These are phyloP conservation scores for Leptatherina wallacei DNA, from an alignment of 2,797 vertebrate species.

Conservation along the genomic window DNA sequence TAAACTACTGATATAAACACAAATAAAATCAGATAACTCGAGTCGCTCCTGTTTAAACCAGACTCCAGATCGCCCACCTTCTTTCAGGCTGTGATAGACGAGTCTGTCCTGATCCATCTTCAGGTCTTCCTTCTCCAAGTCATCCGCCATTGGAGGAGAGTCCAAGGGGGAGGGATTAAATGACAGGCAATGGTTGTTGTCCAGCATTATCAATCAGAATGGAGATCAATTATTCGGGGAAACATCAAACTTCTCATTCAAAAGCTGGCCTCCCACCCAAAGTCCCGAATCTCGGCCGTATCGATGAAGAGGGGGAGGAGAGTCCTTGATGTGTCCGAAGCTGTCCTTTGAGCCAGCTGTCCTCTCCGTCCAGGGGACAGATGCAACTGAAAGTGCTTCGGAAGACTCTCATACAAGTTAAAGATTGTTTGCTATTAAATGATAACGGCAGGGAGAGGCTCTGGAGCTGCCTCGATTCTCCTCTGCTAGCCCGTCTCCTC, in stretches of 20 bases:
- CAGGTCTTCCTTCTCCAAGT: conserved; percentile 75
- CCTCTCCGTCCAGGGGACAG: conserved; percentile 33
- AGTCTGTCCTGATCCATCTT: conserved; percentile 77
- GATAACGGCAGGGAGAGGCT: conserved; percentile 13
- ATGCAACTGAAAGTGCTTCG: conserved; percentile 28
- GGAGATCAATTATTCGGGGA: conserved; percentile 50
- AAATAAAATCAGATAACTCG: conserved; percentile 34
- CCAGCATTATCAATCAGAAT: conserved; percentile 81
- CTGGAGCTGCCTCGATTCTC: conserved; percentile 24
- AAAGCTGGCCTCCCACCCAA: conserved; percentile 21
- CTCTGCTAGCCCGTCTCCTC: conserved; percentile 32
- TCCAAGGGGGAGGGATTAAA: conserved; percentile 78
- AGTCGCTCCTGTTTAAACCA: conserved; percentile 31
- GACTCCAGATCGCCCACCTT: conserved; percentile 78
- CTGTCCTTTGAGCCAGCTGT: conserved; percentile 38
- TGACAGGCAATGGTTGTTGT: conserved; percentile 82
- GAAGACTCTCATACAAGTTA: conserved; percentile 31
- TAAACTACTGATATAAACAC: conserved; percentile 44
- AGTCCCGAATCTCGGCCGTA: conserved; percentile 34
- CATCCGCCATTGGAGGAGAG: conserved; percentile 76
- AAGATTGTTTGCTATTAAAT: conserved; percentile 31
- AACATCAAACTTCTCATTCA: conserved; percentile 57
- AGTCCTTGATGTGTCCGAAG: conserved; percentile 43
- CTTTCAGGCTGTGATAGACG: conserved; percentile 85
- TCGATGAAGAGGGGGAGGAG: conserved; percentile 4